Percentiles rank a stretch among this genome's conserved stretches.
phyloP scores from a whole-genome alignment of 2,797 vertebrate genomes.

The Myoxocephalus aenaeus region DNA sequence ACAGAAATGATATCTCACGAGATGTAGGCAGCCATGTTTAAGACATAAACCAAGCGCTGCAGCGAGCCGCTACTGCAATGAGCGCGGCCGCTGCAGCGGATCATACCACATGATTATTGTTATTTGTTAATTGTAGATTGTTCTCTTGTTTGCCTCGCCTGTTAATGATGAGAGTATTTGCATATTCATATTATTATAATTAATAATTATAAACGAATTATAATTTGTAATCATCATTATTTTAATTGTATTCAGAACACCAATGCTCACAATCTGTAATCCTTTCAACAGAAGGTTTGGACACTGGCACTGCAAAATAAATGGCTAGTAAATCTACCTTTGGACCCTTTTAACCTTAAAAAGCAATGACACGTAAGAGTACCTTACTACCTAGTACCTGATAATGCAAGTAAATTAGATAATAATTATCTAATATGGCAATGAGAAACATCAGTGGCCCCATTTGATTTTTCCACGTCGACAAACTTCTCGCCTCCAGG shows the following conservation, averaged over 20 bases:
- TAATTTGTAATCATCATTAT: no score
- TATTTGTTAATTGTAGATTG: not conserved
- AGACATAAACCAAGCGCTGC: not conserved
- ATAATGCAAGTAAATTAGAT: not conserved
- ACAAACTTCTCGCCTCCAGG: not conserved
- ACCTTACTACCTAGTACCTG: no score
- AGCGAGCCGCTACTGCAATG: not conserved
- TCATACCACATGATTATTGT: not conserved
- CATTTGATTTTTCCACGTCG: not conserved
- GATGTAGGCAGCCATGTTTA: not conserved
- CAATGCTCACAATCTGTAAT: not conserved
- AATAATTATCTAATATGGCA: not conserved
- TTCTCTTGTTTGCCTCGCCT: not conserved
- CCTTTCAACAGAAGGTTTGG: not conserved
- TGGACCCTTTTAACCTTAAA: not conserved
- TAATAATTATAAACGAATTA: not conserved
- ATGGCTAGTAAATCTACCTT: not conserved
- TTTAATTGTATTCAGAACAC: not conserved
- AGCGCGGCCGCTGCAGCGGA: not conserved
- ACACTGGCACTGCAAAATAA: no score
- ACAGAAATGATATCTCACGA: slow-evolving; percentile 1
- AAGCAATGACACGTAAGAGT: not conserved
- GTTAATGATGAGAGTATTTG: not conserved
- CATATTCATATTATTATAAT: not conserved
- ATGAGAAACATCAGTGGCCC: not conserved